phyloP scores from a whole-genome alignment of 23 tunicate species.

The Aplidium turbinatum region DNA sequence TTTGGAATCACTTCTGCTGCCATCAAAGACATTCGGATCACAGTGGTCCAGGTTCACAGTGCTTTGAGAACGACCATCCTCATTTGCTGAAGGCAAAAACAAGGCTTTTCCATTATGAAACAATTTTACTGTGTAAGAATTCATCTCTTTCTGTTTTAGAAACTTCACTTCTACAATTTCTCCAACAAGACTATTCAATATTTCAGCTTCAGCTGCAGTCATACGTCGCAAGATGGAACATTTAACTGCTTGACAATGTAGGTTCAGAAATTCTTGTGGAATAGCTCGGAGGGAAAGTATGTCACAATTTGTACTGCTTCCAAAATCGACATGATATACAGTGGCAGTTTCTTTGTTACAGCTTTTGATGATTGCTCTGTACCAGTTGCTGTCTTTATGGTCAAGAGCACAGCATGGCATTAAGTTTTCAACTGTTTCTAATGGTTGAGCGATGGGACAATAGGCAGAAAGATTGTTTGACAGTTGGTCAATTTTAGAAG shows the following conservation, averaged over 20 bases:
- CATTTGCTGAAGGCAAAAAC: slow-evolving; percentile 15
- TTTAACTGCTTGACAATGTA: slow-evolving; percentile 53
- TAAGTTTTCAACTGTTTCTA: neutral
- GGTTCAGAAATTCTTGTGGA: slow-evolving; percentile 10
- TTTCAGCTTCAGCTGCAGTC: slow-evolving; percentile 7
- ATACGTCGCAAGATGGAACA: slow-evolving; percentile 14
- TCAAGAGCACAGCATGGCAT: slow-evolving; percentile 43
- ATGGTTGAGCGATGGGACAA: neutral
- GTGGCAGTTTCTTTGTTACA: neutral
- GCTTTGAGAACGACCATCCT: too few relatives aligned
- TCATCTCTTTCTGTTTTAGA: slow-evolving; percentile 18
- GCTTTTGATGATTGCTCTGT: slow-evolving; percentile 9
- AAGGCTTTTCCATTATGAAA: slow-evolving; percentile 23
- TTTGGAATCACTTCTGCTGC: too few relatives aligned
- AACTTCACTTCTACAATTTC: slow-evolving; percentile 52
- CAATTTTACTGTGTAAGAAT: slow-evolving; percentile 36
- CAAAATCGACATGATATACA: slow-evolving; percentile 54
- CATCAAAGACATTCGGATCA: too few relatives aligned
- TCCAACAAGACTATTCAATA: slow-evolving; percentile 24
- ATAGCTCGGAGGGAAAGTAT: slow-evolving; percentile 15
- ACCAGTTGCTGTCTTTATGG: slow-evolving; percentile 53
- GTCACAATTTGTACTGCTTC: slow-evolving; percentile 29
- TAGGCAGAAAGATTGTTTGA: slow-evolving; percentile 27
- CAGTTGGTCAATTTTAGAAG: slow-evolving; percentile 14
- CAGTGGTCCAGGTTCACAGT: too few relatives aligned